These are phyloP conservation scores for Malurus elegans DNA, from an alignment of 2,113 vertebrate species.

Conservation along the genomic window DNA sequence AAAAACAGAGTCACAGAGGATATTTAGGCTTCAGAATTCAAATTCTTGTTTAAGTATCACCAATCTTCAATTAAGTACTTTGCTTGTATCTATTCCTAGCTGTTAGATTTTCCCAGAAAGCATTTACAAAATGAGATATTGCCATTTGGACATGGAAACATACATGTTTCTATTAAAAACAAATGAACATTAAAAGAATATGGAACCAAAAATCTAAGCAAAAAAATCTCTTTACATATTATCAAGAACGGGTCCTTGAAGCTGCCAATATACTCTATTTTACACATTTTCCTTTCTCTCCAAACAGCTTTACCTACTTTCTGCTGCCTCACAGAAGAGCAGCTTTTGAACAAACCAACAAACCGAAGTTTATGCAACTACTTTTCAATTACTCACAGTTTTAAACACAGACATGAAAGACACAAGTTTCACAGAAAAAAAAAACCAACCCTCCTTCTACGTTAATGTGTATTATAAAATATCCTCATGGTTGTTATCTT, in stretches of 20 bases:
- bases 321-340: background rate
- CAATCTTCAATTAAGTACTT: background rate
- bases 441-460: accelerated
- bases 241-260: background rate
- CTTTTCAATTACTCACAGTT: background rate
- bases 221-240: background rate
- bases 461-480: background rate
- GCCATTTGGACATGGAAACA: background rate
- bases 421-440: background rate
- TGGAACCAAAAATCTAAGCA: background rate
- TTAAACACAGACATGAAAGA: background rate
- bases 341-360: background rate
- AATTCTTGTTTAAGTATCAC: background rate
- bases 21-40: background rate
- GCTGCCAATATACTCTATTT: background rate
- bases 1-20: background rate
- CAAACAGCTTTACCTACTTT: background rate
- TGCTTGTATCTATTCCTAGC: background rate
- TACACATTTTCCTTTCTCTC: background rate
- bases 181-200: background rate
- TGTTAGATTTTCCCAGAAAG: background rate
- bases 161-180: background rate
- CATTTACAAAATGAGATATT: background rate
- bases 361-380: background rate
- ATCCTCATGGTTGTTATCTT: background rate